Evolutionary conservation across 2,888 invertebrate genomes (phyloP).

Genomic region (Diabrotica balteata): DNA sequence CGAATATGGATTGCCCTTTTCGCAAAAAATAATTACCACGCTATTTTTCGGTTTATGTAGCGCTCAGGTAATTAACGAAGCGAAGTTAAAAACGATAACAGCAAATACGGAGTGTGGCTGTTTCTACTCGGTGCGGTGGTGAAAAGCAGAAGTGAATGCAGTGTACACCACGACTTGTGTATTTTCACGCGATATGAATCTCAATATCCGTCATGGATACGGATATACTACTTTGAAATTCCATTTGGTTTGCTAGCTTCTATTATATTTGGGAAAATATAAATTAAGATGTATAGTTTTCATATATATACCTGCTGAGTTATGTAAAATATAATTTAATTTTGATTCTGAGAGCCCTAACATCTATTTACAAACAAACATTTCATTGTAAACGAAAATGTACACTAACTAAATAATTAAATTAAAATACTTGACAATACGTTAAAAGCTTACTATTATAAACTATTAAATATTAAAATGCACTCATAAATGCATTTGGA

Average conservation of each 20-base stretch:
- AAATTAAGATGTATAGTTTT: not conserved
- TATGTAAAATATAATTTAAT: no score
- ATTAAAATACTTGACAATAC: no score
- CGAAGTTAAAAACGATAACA: not conserved
- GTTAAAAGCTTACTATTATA: no score
- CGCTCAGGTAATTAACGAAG: conserved; percentile 6
- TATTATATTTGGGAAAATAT: not conserved
- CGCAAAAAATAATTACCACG: conserved; percentile 8
- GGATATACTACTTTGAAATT: conserved; percentile 26
- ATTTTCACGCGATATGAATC: conserved; percentile 29
- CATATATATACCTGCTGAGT: not conserved
- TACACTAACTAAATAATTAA: no score
- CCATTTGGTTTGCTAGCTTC: conserved; percentile 22
- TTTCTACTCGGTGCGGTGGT: not conserved
- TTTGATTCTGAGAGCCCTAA: no score
- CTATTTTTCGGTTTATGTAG: not conserved
- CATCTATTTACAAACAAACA: no score
- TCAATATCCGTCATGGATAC: conserved; percentile 29
- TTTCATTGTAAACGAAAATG: no score
- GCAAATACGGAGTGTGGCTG: no score
- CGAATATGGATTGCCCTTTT: conserved; percentile 1
- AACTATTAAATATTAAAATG: no score
- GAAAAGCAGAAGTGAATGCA: not conserved
- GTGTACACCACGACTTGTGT: not conserved
- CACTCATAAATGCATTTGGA: no score